Evolutionary conservation across 2,797 vertebrate species (phyloP), one percentile per base, ranked within the genome.

Genomic region (Lerista edwardsae): DNA sequence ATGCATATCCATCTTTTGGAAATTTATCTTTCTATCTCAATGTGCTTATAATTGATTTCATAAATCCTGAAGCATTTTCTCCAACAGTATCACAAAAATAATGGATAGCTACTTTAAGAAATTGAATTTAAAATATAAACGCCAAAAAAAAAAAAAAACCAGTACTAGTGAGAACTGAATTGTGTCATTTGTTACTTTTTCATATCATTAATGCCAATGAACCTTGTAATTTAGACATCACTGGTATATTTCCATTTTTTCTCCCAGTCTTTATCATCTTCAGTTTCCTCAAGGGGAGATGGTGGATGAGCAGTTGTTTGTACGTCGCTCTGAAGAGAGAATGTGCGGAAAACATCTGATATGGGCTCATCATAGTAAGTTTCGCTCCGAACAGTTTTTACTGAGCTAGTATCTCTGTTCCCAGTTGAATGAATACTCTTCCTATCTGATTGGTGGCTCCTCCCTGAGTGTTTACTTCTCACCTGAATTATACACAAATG

Each of bases 241-340:
- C 64, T 88, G 85, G 6, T 51, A 6, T 55, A 83, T 34, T 87
- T 88, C 89, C 80, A 84, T 62, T 75, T 89, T 73, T 25, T 71
- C 29, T 84, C 80, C 86, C 90, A 91, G n/a, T 68, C 34, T 3
- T 80, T n/a, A 21, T 85, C 82, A 75, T 85, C 76, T 39, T 90
- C 88, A 86, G 83, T 80, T 0, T 29, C n/a, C 11, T 59, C 86
- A 57, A 76, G 12, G 36, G 71, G 44, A 61, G 82, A 51, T 78
- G 25, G 29, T 41, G 0, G 17, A 31, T 84, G 77, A 82, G 80
- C 72, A 25, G 34, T 79, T 79, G 87, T 68, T 34, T 82, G 89
- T 29, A 71, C 25, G 29, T 73, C 39, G 12, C 67, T 82, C 75
- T 51, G 86, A 44, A 87, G 78, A 55, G 80, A 72, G 68, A 83